These are phyloP conservation scores for Pogonomyrmex californicus DNA, from an alignment of 1,140 invertebrate genomes.

Conservation along the genomic window DNA sequence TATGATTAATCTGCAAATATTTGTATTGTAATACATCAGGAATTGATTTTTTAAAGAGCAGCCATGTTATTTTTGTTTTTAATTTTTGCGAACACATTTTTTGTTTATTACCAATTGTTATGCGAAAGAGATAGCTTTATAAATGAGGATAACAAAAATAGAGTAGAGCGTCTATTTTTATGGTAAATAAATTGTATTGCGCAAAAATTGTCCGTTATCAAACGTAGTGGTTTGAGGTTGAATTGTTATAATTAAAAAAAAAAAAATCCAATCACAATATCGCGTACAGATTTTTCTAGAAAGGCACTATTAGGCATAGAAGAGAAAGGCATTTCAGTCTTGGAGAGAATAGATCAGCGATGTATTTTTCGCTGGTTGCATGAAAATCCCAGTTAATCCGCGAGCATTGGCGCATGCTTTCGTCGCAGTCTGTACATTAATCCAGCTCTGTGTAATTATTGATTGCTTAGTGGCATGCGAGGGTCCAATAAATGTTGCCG, in stretches of 20 bases:
- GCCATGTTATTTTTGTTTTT: background rate
- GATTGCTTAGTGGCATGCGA: slow-evolving; percentile 72
- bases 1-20: slow-evolving; percentile 16
- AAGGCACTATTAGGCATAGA: slow-evolving; percentile 19
- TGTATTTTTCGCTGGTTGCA: background rate
- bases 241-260: slow-evolving; percentile 33
- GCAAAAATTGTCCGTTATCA: slow-evolving; percentile 1
- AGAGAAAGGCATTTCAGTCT: slow-evolving; percentile 8
- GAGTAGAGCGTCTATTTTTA: background rate
- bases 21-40: background rate
- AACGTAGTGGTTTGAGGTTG: background rate
- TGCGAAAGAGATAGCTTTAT: background rate
- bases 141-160: slow-evolving; percentile 8
- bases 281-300: slow-evolving; percentile 6
- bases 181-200: slow-evolving; percentile 22
- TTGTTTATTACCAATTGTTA: background rate
- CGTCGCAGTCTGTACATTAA: slow-evolving; percentile 70
- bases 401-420: slow-evolving; percentile 55
- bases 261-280: slow-evolving; percentile 12
- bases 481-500: slow-evolving; percentile 72
- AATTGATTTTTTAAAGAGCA: slow-evolving; percentile 1
- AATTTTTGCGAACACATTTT: background rate
- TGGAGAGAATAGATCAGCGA: background rate
- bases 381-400: slow-evolving; percentile 43
- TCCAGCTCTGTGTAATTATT: slow-evolving; percentile 75